A percentile compares a stretch with the other conserved stretches of the same genome.
phyloP scores from a whole-genome alignment of 2,888 invertebrate species.

The Agrochola litura region DNA sequence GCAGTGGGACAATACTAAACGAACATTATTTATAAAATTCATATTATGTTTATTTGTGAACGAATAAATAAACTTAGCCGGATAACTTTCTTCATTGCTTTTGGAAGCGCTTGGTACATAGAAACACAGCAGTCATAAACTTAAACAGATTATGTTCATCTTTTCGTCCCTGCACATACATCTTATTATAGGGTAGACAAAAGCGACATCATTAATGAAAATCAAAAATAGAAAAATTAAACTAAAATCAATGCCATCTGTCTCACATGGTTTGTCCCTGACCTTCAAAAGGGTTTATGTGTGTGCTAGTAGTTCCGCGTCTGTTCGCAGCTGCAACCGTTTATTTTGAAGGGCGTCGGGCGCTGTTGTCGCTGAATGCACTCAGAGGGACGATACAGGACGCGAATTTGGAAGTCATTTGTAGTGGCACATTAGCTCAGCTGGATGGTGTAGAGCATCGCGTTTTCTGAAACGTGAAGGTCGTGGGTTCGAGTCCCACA shows the following conservation, averaged over 20 bases:
- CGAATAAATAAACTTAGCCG: neutral
- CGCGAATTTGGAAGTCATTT: too few species aligned
- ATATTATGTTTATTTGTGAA: neutral
- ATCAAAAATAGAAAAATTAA: neutral
- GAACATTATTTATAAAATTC: neutral
- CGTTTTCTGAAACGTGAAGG: neutral
- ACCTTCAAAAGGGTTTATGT: neutral
- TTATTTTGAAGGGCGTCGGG: slow-evolving; percentile 2
- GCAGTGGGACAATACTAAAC: too few species aligned
- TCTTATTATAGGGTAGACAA: neutral
- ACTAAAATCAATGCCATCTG: slow-evolving; percentile 22
- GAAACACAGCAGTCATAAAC: neutral
- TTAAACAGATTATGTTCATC: neutral
- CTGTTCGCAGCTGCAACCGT: neutral
- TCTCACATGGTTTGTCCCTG: neutral
- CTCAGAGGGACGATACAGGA: too few species aligned
- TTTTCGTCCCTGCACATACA: neutral
- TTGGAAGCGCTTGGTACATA: neutral
- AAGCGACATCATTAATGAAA: neutral
- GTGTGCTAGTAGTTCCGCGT: neutral
- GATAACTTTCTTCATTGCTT: neutral
- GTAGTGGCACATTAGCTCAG: too few species aligned
- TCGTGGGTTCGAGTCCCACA: too few species aligned
- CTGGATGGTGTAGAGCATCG: too few species aligned
- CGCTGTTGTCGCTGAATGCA: slow-evolving; percentile 4